Evolutionary conservation across 64 coral and sea anemone genomes (phyloP), one percentile per base, ranked within the genome.

Genomic region (Trachythela sp.): DNA sequence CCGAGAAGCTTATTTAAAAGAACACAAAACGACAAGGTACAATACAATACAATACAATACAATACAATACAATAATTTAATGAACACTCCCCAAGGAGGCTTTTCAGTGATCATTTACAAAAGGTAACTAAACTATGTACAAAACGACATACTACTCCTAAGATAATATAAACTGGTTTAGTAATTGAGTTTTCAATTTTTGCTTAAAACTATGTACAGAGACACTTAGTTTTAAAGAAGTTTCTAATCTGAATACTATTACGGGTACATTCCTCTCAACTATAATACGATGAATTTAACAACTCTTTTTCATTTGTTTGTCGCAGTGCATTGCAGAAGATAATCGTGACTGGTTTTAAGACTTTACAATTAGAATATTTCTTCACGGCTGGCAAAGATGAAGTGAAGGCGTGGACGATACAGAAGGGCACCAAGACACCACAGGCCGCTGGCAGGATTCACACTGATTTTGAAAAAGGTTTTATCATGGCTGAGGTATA

Each of bases 371-470:
- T 99, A 35, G 87, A 99, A 84, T 99, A 99, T 84, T 99, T 99
- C 77, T 99, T 99, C 93, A 99, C 96, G 14, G 80, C 88, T 35
- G 96, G 96, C 90, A 94, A 94, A 84, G 96, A 99, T 84, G 96
- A 99, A 64, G 96, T 99, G 40, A 99, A 99, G 33, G 96, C 96
- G 24, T 99, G 96, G 96, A 99, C 96, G 27, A 99, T 99, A 89
- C 89, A 99, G 91, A 99, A 95, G 91, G 95, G 95, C 88, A 92
- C 95, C 0, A 97, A 97, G 39, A 93, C 95, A 0, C 95, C 95
- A 7, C 92, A 94, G 77, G 95, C 95, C 6, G 95, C 95, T 9
- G 95, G 95, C 0, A 97, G 94, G 50, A 97, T 97, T 87, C 95
- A 97, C 91, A 97, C 95, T 9, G 95, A 97, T 48, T 97, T 97